Evolutionary conservation across 37 sponge, comb jelly and placozoan species (phyloP), one percentile per base, ranked within the genome.

Genomic region (Axinella damicornis): DNA sequence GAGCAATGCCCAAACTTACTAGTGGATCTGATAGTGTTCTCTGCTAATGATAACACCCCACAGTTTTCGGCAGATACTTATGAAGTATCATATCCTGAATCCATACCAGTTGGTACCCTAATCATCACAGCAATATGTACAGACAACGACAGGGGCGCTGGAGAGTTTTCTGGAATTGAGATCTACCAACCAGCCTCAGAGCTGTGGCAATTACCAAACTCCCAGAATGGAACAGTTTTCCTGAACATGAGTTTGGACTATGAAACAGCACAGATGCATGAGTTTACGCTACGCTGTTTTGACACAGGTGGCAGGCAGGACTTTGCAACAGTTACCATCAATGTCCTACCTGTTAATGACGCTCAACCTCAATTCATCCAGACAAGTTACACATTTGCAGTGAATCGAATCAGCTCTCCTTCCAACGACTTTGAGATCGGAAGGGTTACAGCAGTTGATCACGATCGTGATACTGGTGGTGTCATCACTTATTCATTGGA

Each of bases 311-410:
- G 40, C 2, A 57, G 16, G 35, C 22, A 57, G 32, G 59, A 60
- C 27, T 35, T 20, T 21, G 28, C 63, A 0, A 63, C 41, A 63
- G 77, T 77, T 32, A 39, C 0, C 2, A 33, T 77, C 16, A 76
- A 28, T 25, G 78, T 93, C 21, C 31, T 52, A 32, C 71, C 85
- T 39, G 77, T 80, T 46, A 93, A 93, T 71, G 93, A 93, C 75
- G n/a, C n/a, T 9, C 4, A 46, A 46, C 46, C 46, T 46, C 6
- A 12, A 9, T 88, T 93, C 57, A 53, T 14, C 21, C 19, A 52
- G 17, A 17, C 60, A 5, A n/a, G 32, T 2, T 87, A 80, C 68
- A 60, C 18, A 28, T 80, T 60, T 38, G 2, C 57, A 2, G 65
- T 87, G 39, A 81, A 36, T 37, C 57, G 82, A 22, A 17, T 79